Conservation (phyloP, 2,113 vertebrate species). For the Mesitornis unicolor region DNA sequence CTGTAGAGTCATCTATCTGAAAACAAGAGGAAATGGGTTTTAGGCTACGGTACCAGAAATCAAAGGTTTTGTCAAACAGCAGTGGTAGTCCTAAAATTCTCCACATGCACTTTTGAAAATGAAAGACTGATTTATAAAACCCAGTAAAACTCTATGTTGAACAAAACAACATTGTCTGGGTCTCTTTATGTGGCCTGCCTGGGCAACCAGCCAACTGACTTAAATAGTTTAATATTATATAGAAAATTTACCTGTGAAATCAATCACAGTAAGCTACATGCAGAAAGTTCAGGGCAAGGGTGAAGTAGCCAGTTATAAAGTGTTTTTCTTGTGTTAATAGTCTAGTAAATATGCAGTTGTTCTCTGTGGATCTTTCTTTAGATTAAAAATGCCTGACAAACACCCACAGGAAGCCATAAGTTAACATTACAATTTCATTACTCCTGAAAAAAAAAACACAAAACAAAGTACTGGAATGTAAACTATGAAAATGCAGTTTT, state of each 20-base stretch:
- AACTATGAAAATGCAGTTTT: not conserved
- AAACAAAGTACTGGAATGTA: not conserved
- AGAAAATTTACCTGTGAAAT: conserved; percentile 45
- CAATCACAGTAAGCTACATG: not conserved
- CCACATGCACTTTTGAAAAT: not conserved
- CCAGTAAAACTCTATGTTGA: not conserved
- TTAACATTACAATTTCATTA: not conserved
- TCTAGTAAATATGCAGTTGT: not conserved
- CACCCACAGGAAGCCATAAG: not conserved
- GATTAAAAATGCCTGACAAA: not conserved
- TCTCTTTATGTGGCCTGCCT: not conserved
- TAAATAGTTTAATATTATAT: not conserved
- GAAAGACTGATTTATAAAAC: not conserved
- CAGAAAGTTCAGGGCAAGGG: not conserved
- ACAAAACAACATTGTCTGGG: not conserved
- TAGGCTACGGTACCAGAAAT: not conserved
- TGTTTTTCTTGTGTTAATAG: not conserved
- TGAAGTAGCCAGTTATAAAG: not conserved
- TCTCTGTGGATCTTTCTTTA: not conserved
- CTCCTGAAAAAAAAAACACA: not conserved
- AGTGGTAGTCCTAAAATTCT: not conserved
- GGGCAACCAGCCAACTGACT: not conserved
- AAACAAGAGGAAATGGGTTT: not conserved
- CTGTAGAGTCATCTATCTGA: not conserved
- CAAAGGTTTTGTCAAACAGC: not conserved